Base-by-base conservation (phyloP, 1,140 invertebrate genomes). In the Argopecten irradians region DNA sequence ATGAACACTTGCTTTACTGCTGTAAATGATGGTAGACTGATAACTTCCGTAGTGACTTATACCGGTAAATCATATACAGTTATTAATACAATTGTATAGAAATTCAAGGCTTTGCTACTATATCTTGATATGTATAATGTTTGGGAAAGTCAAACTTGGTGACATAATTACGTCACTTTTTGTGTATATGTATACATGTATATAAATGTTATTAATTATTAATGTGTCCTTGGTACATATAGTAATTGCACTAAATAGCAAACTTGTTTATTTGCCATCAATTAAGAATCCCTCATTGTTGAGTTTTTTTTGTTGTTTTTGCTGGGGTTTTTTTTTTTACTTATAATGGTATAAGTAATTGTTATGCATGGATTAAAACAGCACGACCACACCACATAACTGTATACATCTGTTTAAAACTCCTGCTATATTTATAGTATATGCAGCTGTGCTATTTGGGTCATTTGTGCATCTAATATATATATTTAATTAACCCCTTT, bases 61-160 rank as follows among this genome's bases (percentile, higher is more conserved):
- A 71, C 55, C 55, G 55, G 55, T 71, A 71, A 71, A 71, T 71
- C 55, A 71, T 71, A 71, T 71, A 71, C 55, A 71, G n/a, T 28
- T 71, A 11, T n/a, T 28, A 28, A 71, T 71, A 71, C 55, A 71
- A 28, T 28, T 71, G n/a, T n/a, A 71, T 71, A 28, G 22, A 71
- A 71, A 71, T 28, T 71, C 1, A 71, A 71, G 55, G 55, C 55
- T 71, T 71, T 28, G 55, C 55, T 28, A 71, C 55, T 28, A n/a
- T n/a, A n/a, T n/a, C n/a, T 28, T 71, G 28, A 71, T 71, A 28
- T 71, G 55, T 71, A n/a, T 71, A 28, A 71, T 28, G n/a, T 71
- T 71, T n/a, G 55, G n/a, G 55, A 71, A 71, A 71, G 1, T 71
- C n/a, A n/a, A 71, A 71, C 22, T 71, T 71, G 16, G 55, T 71